phyloP scores from a whole-genome alignment of 2,888 invertebrate species.

The Bembecia ichneumoniformis region DNA sequence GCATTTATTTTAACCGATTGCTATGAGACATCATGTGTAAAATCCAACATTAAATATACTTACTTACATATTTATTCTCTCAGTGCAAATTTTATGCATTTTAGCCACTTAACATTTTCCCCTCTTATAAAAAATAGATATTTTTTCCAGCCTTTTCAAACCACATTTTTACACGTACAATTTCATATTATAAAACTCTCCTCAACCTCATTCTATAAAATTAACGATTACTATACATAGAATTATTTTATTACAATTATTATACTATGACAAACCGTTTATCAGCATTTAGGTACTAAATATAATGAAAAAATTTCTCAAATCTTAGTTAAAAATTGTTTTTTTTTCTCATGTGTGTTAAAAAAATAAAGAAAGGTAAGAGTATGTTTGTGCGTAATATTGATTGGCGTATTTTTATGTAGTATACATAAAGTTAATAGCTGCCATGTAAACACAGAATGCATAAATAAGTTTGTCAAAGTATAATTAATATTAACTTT shows the following conservation, averaged over 20 bases:
- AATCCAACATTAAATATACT: background rate
- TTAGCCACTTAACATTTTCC: slow-evolving; percentile 59
- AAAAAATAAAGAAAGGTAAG: no score
- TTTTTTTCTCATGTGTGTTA: no score
- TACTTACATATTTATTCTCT: background rate
- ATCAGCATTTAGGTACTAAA: no score
- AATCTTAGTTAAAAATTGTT: no score
- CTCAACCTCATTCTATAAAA: slow-evolving; percentile 1
- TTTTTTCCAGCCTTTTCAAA: slow-evolving; percentile 6
- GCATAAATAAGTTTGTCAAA: slow-evolving; percentile 34
- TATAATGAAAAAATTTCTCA: no score
- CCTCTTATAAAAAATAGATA: slow-evolving; percentile 48
- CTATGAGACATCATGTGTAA: background rate
- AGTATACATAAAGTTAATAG: no score
- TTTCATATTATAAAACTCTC: slow-evolving; percentile 44
- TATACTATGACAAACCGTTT: no score
- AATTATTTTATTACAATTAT: slow-evolving; percentile 1
- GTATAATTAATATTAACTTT: slow-evolving; percentile 17
- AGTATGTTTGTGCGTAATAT: no score
- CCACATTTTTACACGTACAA: slow-evolving; percentile 32
- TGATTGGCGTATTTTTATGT: no score
- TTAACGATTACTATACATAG: slow-evolving; percentile 1
- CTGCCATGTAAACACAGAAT: slow-evolving; percentile 10
- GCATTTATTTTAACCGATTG: background rate
- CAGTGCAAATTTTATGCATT: slow-evolving; percentile 32